Base-by-base conservation (phyloP, 1,140 invertebrate genomes). In the Melipona quadrifasciata region DNA sequence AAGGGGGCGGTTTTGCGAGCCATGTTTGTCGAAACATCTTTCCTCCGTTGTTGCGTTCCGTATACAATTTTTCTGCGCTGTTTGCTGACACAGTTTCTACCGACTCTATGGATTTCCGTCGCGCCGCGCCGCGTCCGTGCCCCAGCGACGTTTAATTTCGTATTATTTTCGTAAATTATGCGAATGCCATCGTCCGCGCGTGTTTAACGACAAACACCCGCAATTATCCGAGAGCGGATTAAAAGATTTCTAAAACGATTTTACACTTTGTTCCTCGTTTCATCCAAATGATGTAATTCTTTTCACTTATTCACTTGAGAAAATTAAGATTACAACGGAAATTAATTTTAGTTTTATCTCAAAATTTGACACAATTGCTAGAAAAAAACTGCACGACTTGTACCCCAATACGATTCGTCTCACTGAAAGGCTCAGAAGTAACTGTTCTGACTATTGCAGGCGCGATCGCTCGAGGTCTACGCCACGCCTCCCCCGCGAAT, bases 11-110 rank as follows among this genome's bases (percentile, higher is more conserved):
- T 75, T 76, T 47, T 31, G 51, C 47, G 1, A 34, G 80, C 51
- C 57, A n/a, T 53, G 53, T 68, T 76, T 57, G 73, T 70, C 24
- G 67, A 83, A 82, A 82, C 34, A 73, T 84, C 61, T 84, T 61
- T 86, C 55, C 19, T 57, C 77, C 39, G 39, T 47, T 47, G 39
- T 47, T 47, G 39, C 39, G 67, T 80, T 31, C 17, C 17, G 75
- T n/a, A 19, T 39, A 24, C 61, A 39, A 19, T 57, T 61, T 53
- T 51, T 53, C n/a, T 14, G 11, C 51, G 16, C 58, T 64, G 64
- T 55, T 76, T 68, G 24, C 51, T 51, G 51, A 75, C 80, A 76
- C 64, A 76, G 51, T 82, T 82, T 82, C 68, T 31, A 70, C 12
- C 61, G 34, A 19, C 17, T n/a, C 24, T 27, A 51, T 73, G 34